A percentile compares a stretch with the other conserved stretches of the same genome.
Evolutionary conservation across 2,888 invertebrate genomes (phyloP).

Genomic region (Diadromus collaris): DNA sequence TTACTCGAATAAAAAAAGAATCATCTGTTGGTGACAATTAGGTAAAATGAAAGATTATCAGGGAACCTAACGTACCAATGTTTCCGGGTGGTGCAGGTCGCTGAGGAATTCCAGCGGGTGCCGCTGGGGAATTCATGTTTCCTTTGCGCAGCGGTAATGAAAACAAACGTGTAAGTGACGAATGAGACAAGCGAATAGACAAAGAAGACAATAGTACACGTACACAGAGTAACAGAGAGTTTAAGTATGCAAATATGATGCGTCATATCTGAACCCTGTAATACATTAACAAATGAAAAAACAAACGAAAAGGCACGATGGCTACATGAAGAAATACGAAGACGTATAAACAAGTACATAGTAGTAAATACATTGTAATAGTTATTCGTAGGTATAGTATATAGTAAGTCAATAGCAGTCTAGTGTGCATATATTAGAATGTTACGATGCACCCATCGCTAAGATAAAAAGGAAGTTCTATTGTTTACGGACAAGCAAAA

Average conservation of each 20-base stretch:
- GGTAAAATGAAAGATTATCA: not conserved
- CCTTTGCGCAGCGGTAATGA: conserved; percentile 77
- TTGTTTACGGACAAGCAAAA: not conserved
- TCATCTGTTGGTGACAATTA: not conserved
- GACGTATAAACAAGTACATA: not conserved
- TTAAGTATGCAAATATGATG: conserved; percentile 28
- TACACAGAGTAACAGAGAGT: conserved; percentile 5
- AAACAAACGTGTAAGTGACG: conserved; percentile 45
- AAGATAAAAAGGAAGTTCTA: not conserved
- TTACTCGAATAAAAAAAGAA: not conserved
- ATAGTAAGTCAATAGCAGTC: not conserved
- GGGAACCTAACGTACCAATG: conserved; percentile 75
- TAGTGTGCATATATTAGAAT: conserved; percentile 22
- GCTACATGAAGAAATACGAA: conserved; percentile 20
- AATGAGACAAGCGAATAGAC: conserved; percentile 15
- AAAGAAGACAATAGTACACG: not conserved
- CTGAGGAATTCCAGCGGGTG: conserved; percentile 74
- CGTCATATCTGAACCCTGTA: conserved; percentile 6
- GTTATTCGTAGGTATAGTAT: not conserved
- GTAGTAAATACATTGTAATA: conserved; percentile 9
- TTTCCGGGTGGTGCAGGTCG: conserved; percentile 79
- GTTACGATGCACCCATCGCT: not conserved
- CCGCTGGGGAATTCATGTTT: conserved; percentile 70
- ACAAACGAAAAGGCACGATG: conserved; percentile 5
- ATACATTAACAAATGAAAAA: not conserved